Percentiles rank a stretch among this genome's conserved stretches.
These are phyloP conservation scores for Alitta virens DNA, from an alignment of 2,888 invertebrate genomes.

Conservation along the genomic window DNA sequence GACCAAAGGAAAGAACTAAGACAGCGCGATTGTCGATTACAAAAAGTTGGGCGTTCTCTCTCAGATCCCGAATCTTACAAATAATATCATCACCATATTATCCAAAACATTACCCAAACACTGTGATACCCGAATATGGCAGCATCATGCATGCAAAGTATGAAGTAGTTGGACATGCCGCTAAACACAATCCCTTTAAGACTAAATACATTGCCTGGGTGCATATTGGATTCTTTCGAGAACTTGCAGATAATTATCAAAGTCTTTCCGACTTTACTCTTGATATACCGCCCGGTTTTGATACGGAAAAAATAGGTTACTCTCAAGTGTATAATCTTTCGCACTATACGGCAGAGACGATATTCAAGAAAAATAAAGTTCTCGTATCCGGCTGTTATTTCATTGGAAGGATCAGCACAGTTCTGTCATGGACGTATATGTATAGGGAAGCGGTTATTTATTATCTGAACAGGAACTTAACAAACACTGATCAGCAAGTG, in stretches of 20 bases:
- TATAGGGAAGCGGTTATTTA: constrained; percentile 34
- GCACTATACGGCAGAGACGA: constrained; percentile 22
- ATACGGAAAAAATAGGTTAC: neutral
- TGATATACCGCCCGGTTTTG: constrained; percentile 18
- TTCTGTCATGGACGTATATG: constrained; percentile 35
- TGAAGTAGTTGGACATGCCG: constrained; percentile 38
- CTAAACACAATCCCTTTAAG: constrained; percentile 32
- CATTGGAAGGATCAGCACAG: constrained; percentile 30
- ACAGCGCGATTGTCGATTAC: constrained; percentile 29
- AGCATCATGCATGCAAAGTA: constrained; percentile 50
- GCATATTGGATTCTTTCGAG: constrained; percentile 44
- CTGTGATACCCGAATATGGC: constrained; percentile 41
- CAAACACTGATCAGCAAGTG: constrained; percentile 46
- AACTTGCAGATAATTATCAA: constrained; percentile 22
- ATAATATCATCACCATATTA: constrained; percentile 38
- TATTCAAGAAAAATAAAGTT: constrained; percentile 33
- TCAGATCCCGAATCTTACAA: constrained; percentile 30
- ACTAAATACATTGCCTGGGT: constrained; percentile 46
- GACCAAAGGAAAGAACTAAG: constrained; percentile 30
- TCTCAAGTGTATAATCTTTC: neutral
- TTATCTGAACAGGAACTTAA: constrained; percentile 31
- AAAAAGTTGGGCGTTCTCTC: constrained; percentile 36
- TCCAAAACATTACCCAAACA: constrained; percentile 41
- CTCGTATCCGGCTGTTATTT: constrained; percentile 47
- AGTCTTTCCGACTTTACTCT: neutral